These are phyloP conservation scores for Kradibia gibbosae DNA, from an alignment of 1,140 invertebrate genomes.

Conservation along the genomic window DNA sequence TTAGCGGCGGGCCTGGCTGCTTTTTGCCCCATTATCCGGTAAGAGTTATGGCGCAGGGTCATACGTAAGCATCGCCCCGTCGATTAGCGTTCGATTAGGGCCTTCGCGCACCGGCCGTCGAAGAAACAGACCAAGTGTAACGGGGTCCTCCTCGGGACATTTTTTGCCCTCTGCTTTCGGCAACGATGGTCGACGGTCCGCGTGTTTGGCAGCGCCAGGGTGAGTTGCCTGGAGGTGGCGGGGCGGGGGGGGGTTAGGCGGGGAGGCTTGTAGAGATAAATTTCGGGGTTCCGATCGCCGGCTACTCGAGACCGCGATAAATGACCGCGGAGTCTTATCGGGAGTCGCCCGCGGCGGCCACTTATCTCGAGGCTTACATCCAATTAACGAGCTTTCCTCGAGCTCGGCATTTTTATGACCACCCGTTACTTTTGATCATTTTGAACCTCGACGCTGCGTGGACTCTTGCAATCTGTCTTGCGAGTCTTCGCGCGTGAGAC, in stretches of 20 bases:
- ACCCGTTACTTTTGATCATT: not conserved
- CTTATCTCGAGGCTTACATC: slow-evolving; percentile 7
- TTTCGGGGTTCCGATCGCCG: slow-evolving; percentile 13
- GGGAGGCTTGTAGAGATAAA: slow-evolving; percentile 5
- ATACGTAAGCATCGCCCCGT: slow-evolving; percentile 39
- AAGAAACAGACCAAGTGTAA: slow-evolving; percentile 43
- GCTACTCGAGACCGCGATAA: slow-evolving; percentile 21
- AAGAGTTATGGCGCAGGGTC: slow-evolving; percentile 50
- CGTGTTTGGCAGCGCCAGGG: not conserved
- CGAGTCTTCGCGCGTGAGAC: not conserved
- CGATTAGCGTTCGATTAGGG: slow-evolving; percentile 54
- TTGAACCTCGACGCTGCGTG: not conserved
- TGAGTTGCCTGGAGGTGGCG: not conserved
- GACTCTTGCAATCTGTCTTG: not conserved
- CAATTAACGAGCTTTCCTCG: slow-evolving; percentile 26
- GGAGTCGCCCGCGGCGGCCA: not conserved
- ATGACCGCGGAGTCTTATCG: slow-evolving; percentile 29
- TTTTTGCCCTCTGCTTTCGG: slow-evolving; percentile 38
- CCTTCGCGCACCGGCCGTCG: slow-evolving; percentile 51
- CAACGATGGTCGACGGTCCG: too few relatives aligned
- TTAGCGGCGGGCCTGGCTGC: slow-evolving; percentile 30
- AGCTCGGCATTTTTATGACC: too few relatives aligned
- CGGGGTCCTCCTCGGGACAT: slow-evolving; percentile 37
- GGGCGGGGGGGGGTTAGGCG: not conserved
- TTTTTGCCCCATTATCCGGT: slow-evolving; percentile 48